A percentile compares a stretch with the other conserved stretches of the same genome.
phyloP scores from a whole-genome alignment of 2,888 invertebrate species.

The Acanthosepion lycidas region DNA sequence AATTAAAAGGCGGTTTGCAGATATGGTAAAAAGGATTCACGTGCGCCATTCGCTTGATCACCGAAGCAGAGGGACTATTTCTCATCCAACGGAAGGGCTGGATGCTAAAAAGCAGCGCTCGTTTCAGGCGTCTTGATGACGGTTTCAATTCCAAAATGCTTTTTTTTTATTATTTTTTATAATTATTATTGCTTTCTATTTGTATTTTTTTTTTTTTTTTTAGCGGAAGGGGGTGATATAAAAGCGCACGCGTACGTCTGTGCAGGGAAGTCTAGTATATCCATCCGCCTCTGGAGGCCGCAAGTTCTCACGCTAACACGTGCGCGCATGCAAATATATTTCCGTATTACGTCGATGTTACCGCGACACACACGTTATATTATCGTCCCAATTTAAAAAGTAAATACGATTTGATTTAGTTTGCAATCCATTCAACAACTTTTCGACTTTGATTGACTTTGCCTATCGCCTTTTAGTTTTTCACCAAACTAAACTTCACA shows the following conservation, averaged over 20 bases:
- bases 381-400: not conserved
- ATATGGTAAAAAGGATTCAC: not conserved
- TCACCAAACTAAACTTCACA: not conserved
- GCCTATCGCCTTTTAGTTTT: not conserved
- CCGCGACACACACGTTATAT: not conserved
- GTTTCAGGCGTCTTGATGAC: not conserved
- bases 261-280: not conserved
- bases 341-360: not conserved
- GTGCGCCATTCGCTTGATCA: not conserved
- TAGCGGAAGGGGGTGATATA: no score
- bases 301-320: not conserved
- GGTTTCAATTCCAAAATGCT: not conserved
- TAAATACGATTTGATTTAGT: not conserved
- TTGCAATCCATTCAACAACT: not conserved
- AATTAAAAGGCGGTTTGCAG: conserved; percentile 8
- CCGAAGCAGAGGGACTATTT: conserved; percentile 8
- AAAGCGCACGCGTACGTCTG: not conserved
- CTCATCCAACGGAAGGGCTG: not conserved
- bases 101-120: not conserved
- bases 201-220: not conserved
- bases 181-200: not conserved
- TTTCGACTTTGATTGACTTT: not conserved
- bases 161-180: not conserved
- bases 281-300: not conserved
- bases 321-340: not conserved